A percentile compares a stretch with the other conserved stretches of the same genome.
Evolutionary conservation across 1,140 invertebrate species (phyloP).

Genomic region (Trachymyrmex septentrionalis): DNA sequence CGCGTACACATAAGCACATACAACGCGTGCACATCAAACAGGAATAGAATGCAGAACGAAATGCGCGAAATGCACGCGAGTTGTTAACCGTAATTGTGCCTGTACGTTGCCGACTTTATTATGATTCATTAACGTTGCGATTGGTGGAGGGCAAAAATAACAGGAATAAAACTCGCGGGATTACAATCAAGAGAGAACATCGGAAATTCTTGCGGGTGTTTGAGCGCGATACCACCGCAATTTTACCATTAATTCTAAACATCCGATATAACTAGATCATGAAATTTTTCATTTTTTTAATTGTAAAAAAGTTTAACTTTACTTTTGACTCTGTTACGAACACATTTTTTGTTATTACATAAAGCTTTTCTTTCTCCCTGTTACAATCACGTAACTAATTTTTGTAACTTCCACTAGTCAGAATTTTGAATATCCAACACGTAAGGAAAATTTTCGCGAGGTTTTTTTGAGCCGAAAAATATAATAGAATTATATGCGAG

Average conservation of each 20-base stretch:
- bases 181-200: background rate
- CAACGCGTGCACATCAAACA: background rate
- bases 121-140: constrained; percentile 53
- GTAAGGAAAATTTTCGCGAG: no score
- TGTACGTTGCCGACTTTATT: constrained; percentile 56
- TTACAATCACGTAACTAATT: no score
- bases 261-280: background rate
- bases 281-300: no score
- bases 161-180: constrained; percentile 1
- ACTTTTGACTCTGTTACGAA: no score
- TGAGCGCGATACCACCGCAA: background rate
- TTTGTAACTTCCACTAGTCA: no score
- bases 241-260: constrained; percentile 1
- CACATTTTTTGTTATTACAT: no score
- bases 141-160: constrained; percentile 21
- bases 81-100: constrained; percentile 42
- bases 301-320: no score
- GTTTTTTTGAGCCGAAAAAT: no score
- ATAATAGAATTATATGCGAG: no score
- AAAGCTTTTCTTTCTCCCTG: no score
- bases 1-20: no score
- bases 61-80: constrained; percentile 54
- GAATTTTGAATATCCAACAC: no score
- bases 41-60: constrained; percentile 24
- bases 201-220: constrained; percentile 11